phyloP scores from a whole-genome alignment of 2,797 vertebrate genomes.

The Cyprinella venusta region DNA sequence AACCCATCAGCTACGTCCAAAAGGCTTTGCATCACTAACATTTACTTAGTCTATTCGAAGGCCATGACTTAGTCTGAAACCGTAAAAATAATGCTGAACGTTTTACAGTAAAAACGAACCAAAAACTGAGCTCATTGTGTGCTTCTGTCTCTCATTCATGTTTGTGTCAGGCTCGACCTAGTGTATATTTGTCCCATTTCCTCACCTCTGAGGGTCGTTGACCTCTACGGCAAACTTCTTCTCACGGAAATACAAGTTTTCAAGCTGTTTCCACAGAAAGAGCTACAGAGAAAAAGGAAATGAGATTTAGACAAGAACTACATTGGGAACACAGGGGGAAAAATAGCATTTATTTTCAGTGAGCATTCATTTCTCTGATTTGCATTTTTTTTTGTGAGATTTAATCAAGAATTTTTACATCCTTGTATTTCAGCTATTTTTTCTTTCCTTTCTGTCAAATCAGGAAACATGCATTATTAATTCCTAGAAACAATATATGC shows the following conservation, averaged over 20 bases:
- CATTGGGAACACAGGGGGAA: not conserved
- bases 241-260: constrained; percentile 97
- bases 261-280: constrained; percentile 97
- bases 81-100: not conserved
- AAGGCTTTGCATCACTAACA: constrained; percentile 52
- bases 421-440: not conserved
- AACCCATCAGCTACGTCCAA: constrained; percentile 28
- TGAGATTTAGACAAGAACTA: constrained; percentile 33
- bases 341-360: not conserved
- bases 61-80: constrained; percentile 52
- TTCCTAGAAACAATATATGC: not conserved
- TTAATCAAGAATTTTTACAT: constrained; percentile 34
- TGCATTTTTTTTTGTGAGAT: not conserved
- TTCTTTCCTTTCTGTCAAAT: not conserved
- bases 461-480: not conserved
- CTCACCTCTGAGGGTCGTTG: constrained; percentile 92
- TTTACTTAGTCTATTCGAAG: constrained; percentile 60
- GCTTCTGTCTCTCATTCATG: not conserved
- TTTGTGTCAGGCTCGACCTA: not conserved
- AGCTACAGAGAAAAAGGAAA: constrained; percentile 73
- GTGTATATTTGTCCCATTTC: constrained; percentile 33
- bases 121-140: not conserved
- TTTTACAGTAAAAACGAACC: not conserved
- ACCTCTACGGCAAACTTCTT: constrained; percentile 98
- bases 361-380: not conserved